phyloP scores from a whole-genome alignment of 2,888 invertebrate species.

The Parelbella ahira region DNA sequence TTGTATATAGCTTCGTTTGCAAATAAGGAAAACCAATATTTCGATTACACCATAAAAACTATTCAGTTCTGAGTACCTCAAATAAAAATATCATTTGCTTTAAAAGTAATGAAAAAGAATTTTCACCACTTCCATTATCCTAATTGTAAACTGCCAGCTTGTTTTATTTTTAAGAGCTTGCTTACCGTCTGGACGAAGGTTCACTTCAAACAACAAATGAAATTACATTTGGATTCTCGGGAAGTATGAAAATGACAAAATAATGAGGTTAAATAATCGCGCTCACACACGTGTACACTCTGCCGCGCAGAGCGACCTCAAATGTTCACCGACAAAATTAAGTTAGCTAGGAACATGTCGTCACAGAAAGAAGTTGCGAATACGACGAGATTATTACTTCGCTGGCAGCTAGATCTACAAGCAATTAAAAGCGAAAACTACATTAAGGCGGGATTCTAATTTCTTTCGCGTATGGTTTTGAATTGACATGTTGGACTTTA shows the following conservation, averaged over 20 bases:
- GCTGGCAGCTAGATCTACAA: slow-evolving; percentile 3
- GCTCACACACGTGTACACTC: not conserved
- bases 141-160: slow-evolving; percentile 11
- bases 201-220: not conserved
- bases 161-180: not conserved
- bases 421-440: not conserved
- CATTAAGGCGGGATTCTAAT: no score
- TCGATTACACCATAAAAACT: no score
- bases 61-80: no score
- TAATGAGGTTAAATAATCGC: not conserved
- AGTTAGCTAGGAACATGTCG: not conserved
- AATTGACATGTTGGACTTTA: no score
- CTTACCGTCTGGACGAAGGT: not conserved
- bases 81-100: slow-evolving; percentile 1
- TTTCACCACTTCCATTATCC: slow-evolving; percentile 5
- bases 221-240: not conserved
- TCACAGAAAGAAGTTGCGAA: not conserved
- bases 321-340: not conserved
- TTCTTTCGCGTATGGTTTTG: no score
- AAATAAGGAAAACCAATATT: no score
- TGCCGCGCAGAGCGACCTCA: not conserved
- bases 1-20: no score
- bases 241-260: not conserved
- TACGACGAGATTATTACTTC: slow-evolving; percentile 2
- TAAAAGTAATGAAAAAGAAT: slow-evolving; percentile 1